A percentile compares a stretch with the other conserved stretches of the same genome.
These are phyloP conservation scores for Drosophila paulistorum DNA, from an alignment of 1,140 invertebrate species.

Conservation along the genomic window DNA sequence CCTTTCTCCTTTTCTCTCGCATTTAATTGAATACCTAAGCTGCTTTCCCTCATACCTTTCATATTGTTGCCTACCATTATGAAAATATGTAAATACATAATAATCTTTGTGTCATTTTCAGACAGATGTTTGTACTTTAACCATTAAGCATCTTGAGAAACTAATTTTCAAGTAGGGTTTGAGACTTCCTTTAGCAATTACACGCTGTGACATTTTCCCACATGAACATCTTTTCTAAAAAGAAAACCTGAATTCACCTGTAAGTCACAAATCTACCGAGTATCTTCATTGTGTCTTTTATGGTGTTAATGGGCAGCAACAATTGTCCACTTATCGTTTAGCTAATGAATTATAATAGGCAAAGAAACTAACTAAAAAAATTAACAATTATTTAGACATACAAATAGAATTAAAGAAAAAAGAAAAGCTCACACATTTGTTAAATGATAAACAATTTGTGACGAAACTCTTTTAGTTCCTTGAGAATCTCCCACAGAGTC, in stretches of 20 bases:
- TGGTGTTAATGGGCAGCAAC: slow-evolving; percentile 41
- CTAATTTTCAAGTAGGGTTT: neutral
- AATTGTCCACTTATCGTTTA: slow-evolving; percentile 68
- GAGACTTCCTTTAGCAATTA: slow-evolving; percentile 1
- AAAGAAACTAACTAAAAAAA: slow-evolving; percentile 19
- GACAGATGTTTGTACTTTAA: no score
- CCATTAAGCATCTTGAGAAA: neutral
- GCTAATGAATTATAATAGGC: slow-evolving; percentile 52
- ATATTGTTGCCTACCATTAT: no score
- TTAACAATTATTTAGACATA: slow-evolving; percentile 8
- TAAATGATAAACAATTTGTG: neutral
- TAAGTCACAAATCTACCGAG: slow-evolving; percentile 34
- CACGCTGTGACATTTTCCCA: neutral
- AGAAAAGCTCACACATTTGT: neutral
- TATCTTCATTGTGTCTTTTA: neutral
- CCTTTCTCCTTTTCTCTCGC: no score
- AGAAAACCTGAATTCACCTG: neutral
- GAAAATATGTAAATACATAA: no score
- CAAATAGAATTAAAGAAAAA: neutral
- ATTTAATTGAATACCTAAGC: no score
- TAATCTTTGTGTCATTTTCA: no score
- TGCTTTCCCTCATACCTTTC: no score
- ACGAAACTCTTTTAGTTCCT: neutral
- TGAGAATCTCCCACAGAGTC: neutral
- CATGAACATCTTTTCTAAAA: neutral